Evolutionary conservation across 2,888 invertebrate species (phyloP), one percentile per base, ranked within the genome.

Genomic region (Gymnosoma rotundatum): DNA sequence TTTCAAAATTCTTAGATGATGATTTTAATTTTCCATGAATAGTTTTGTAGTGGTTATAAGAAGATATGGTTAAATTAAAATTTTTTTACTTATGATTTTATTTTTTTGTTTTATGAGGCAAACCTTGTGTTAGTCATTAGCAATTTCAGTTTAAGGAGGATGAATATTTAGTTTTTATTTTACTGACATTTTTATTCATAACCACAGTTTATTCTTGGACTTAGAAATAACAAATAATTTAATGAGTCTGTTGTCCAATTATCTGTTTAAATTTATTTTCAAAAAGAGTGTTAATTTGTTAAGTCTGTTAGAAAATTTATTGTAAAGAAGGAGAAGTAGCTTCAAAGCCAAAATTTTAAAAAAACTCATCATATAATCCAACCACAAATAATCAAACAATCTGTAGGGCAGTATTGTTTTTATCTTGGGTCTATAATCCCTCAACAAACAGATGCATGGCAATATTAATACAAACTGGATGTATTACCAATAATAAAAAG

Each of bases 271-370:
- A 60, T 38, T 66, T 67, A 20, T 25, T 48, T n/a, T 16, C 10
- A 56, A 78, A 72, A 63, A 14, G 21, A n/a, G 1, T 69, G 54
- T 50, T 78, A 69, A 78, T 50, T 10, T 64, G 78, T 74, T 81
- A 74, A 84, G 32, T 81, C 76, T 18, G 45, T 61, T 74, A 78
- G 80, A 74, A 81, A 81, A 78, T 81, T 78, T 66, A 70, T 60
- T 70, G 64, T 14, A 12, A 74, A 58, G 32, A 75, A n/a, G n/a
- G n/a, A 80, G 69, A 1, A 60, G 52, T 48, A 60, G 52, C 48
- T 70, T 63, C 73, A 69, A 63, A 78, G 45, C 36, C 36, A 21
- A 42, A 63, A 58, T 69, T 79, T 25, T 56, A n/a, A 76, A 78
- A 67, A 78, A 48, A n/a, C 61, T 36, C 63, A 69, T 50, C 72